Evolutionary conservation across 1,140 invertebrate genomes (phyloP).

Genomic region (Drosophila willistoni): DNA sequence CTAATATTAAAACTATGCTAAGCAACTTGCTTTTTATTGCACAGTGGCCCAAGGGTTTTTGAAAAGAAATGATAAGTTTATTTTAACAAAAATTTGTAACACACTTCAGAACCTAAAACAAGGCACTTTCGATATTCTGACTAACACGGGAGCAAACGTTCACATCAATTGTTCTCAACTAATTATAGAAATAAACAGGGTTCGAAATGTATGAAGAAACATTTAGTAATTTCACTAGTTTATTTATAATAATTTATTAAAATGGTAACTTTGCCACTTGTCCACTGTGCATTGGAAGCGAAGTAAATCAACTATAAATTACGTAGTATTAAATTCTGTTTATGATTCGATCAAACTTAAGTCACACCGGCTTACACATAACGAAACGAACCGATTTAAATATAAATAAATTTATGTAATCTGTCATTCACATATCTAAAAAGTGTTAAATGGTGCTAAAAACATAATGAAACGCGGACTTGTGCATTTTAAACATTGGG

Average conservation of each 20-base stretch:
- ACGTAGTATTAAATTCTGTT: neutral
- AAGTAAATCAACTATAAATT: neutral
- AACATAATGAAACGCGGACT: slow-evolving; percentile 14
- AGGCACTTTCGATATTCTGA: no score
- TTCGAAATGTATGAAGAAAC: no score
- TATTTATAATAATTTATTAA: neutral
- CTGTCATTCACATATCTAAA: neutral
- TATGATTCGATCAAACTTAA: neutral
- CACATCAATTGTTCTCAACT: no score
- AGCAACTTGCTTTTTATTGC: neutral
- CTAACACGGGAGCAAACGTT: no score
- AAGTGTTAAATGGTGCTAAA: slow-evolving; percentile 17
- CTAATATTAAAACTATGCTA: neutral
- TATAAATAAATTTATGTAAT: neutral
- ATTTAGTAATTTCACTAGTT: no score
- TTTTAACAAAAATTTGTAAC: neutral
- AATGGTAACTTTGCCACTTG: neutral
- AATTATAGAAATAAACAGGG: no score
- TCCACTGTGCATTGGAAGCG: neutral
- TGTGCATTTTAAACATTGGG: slow-evolving; percentile 12
- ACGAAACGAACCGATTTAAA: slow-evolving; percentile 10
- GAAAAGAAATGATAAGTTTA: neutral
- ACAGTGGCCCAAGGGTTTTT: neutral
- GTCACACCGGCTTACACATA: neutral
- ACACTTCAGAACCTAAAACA: neutral